Evolutionary conservation across 2,797 vertebrate species (phyloP).

Genomic region (Acrocephalus scirpaceus): DNA sequence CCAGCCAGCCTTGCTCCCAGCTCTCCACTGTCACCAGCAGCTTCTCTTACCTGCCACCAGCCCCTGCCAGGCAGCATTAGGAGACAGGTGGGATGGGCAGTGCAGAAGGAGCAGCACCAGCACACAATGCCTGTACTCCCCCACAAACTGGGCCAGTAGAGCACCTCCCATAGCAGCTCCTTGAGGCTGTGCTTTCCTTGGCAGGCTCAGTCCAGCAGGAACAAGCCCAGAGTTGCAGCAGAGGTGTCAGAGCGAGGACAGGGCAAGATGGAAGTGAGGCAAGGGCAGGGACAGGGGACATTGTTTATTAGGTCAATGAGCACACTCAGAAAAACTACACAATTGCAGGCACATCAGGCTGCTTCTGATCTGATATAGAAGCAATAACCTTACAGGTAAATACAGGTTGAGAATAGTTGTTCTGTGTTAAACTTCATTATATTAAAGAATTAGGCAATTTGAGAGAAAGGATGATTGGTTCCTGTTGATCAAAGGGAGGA

Average conservation of each 20-base stretch:
- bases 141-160: not conserved
- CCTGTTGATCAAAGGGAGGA: conserved; percentile 24
- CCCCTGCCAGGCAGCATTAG: not conserved
- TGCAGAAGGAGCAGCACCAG: not conserved
- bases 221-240: not conserved
- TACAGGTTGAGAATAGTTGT: conserved; percentile 37
- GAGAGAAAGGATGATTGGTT: conserved; percentile 22
- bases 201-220: not conserved
- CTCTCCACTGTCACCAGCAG: not conserved
- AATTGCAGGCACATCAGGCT: not conserved
- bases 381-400: conserved; percentile 54
- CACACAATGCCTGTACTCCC: rapidly evolving
- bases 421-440: conserved; percentile 40
- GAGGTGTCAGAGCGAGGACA: rapidly evolving
- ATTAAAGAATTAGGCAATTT: conserved; percentile 41
- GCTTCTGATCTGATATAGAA: conserved; percentile 43
- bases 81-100: not conserved
- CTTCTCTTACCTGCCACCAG: not conserved
- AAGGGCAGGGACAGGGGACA: conserved; percentile 35
- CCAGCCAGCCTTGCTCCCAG: not conserved
- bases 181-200: not conserved
- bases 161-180: not conserved
- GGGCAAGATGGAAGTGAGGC: not conserved
- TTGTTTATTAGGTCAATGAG: not conserved
- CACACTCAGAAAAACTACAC: not conserved